A percentile compares a stretch with the other conserved stretches of the same genome.
Evolutionary conservation across 2,888 invertebrate genomes (phyloP).

Genomic region (Latrodectus hesperus): DNA sequence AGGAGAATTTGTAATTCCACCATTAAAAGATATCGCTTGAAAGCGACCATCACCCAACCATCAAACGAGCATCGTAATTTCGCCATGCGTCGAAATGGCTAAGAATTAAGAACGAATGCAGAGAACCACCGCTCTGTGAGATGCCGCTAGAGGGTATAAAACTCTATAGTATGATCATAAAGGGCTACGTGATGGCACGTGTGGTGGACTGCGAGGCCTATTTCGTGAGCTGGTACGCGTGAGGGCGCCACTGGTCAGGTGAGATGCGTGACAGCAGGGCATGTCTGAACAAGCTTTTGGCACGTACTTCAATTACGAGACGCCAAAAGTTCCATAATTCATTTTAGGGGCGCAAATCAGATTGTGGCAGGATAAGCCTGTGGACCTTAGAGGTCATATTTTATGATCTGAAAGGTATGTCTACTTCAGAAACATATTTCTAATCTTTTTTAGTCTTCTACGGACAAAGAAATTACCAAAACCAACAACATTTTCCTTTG

Average conservation of each 20-base stretch:
- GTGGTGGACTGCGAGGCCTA: background rate
- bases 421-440: too few species aligned
- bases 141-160: background rate
- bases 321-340: slow-evolving; percentile 42
- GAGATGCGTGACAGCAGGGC: slow-evolving; percentile 4
- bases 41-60: background rate
- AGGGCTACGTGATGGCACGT: background rate
- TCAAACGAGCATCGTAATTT: background rate
- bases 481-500: too few species aligned
- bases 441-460: too few species aligned
- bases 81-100: background rate
- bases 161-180: background rate
- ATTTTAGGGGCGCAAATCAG: slow-evolving; percentile 4
- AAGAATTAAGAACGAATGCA: background rate
- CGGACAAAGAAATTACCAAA: too few species aligned
- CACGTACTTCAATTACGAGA: slow-evolving; percentile 50
- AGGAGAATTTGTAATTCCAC: background rate
- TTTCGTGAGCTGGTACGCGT: background rate
- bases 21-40: background rate
- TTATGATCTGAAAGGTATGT: too few species aligned
- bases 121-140: background rate
- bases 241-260: background rate
- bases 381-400: too few species aligned
- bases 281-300: slow-evolving; percentile 19
- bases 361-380: too few species aligned